phyloP scores from a whole-genome alignment of 2,888 invertebrate genomes.

The Quadriops clusia region DNA sequence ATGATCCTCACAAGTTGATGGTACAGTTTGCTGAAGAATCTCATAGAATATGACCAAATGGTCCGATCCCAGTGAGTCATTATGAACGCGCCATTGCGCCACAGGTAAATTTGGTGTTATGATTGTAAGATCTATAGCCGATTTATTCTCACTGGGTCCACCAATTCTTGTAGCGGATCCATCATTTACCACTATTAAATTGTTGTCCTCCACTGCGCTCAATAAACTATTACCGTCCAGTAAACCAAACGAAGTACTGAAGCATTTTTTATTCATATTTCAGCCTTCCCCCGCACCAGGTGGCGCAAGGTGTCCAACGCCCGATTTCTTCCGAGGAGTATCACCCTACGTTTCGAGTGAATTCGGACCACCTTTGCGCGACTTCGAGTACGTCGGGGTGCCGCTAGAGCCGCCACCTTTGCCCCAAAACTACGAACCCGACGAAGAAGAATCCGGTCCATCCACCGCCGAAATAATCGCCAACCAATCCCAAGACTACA shows the following conservation, averaged over 20 bases:
- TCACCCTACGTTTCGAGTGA: conserved; percentile 27
- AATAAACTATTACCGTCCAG: neutral
- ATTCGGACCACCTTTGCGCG: conserved; percentile 40
- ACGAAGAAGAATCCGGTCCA: conserved; percentile 66
- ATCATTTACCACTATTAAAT: too few species aligned
- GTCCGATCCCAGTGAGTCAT: too few species aligned
- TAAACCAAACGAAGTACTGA: conserved; percentile 2
- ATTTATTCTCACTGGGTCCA: too few species aligned
- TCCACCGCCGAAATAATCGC: conserved; percentile 88
- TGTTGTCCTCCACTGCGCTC: neutral
- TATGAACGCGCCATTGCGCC: too few species aligned
- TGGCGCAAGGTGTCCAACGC: conserved; percentile 38
- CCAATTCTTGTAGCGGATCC: too few species aligned
- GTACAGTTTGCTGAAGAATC: too few species aligned
- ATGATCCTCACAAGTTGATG: too few species aligned
- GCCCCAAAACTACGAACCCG: conserved; percentile 39
- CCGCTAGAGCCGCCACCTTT: conserved; percentile 52
- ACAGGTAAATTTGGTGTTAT: too few species aligned
- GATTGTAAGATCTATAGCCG: too few species aligned
- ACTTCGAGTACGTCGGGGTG: conserved; percentile 62
- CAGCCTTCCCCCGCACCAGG: conserved; percentile 43
- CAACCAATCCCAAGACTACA: conserved; percentile 86
- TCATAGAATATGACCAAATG: too few species aligned
- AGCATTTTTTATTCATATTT: conserved; percentile 19
- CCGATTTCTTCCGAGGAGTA: conserved; percentile 28